Conservation (phyloP, 2,113 vertebrate species). For the Sitta europaea region DNA sequence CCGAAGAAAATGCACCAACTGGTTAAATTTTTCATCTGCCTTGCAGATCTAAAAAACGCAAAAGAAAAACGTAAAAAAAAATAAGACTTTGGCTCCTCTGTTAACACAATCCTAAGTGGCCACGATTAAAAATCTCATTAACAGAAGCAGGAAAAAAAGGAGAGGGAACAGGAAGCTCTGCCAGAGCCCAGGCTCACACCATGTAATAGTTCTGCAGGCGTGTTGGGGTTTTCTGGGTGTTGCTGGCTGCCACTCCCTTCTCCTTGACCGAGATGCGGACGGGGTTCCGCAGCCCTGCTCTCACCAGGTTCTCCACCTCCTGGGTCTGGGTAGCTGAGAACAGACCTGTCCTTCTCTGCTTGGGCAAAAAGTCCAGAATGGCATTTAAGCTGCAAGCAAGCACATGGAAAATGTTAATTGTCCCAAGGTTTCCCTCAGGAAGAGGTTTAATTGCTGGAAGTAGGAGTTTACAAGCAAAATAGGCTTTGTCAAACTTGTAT, state of each 20-base stretch:
- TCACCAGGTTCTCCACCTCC: conserved; percentile 93
- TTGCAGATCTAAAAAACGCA: conserved; percentile 79
- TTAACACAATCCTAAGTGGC: accelerated
- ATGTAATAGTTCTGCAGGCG: conserved; percentile 91
- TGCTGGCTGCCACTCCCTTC: conserved; percentile 83
- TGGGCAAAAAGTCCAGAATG: conserved; percentile 88
- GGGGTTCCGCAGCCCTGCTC: conserved; percentile 92
- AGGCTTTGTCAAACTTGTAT: background rate
- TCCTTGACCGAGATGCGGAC: conserved; percentile 93
- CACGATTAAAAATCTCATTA: background rate
- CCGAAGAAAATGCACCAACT: conserved; percentile 88
- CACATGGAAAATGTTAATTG: background rate
- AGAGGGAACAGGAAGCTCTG: background rate
- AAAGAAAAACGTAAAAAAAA: background rate
- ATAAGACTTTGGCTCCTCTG: background rate
- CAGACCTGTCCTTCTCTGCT: conserved; percentile 92
- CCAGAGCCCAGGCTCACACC: conserved; percentile 46
- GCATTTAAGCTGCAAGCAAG: conserved; percentile 81
- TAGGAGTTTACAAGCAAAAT: background rate
- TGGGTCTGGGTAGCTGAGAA: conserved; percentile 98
- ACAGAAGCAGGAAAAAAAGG: accelerated
- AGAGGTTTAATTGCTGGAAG: background rate
- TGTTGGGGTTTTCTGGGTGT: conserved; percentile 85
- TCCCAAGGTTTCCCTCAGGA: background rate
- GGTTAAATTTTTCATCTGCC: conserved; percentile 92